Evolutionary conservation across 2,888 invertebrate species (phyloP).

Genomic region (Heliothis peltigera): DNA sequence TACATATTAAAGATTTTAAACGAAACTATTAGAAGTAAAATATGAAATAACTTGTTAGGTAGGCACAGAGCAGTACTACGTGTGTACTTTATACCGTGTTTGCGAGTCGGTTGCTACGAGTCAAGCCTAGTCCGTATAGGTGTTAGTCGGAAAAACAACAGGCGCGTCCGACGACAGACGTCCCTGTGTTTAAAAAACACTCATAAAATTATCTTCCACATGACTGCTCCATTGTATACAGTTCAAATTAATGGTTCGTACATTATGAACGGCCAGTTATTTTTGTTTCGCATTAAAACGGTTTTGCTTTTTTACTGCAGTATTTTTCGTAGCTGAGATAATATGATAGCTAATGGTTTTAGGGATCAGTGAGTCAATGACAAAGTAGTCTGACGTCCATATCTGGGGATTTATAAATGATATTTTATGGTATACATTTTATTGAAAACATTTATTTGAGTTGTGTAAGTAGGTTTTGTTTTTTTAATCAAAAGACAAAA

Average conservation of each 20-base stretch:
- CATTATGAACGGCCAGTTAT: conserved; percentile 75
- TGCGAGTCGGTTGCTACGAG: background rate
- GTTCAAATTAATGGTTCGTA: conserved; percentile 76
- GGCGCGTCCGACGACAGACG: conserved; percentile 44
- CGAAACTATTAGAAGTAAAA: no score
- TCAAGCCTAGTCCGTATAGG: conserved; percentile 11
- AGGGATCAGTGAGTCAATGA: conserved; percentile 34
- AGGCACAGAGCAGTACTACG: background rate
- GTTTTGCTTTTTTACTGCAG: conserved; percentile 67
- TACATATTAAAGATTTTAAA: no score
- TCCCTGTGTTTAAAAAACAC: conserved; percentile 54
- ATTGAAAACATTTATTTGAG: background rate
- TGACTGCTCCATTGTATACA: conserved; percentile 71
- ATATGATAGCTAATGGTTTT: conserved; percentile 55
- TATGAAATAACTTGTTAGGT: background rate
- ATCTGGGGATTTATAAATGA: background rate
- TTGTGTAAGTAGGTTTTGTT: conserved; percentile 1
- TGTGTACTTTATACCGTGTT: background rate
- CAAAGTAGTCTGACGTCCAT: conserved; percentile 19
- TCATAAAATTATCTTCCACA: conserved; percentile 69
- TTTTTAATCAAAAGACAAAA: no score
- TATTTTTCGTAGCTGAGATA: conserved; percentile 43
- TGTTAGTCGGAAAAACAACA: conserved; percentile 28
- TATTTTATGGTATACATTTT: background rate
- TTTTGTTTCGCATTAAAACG: conserved; percentile 74